Evolutionary conservation across 2,113 vertebrate genomes (phyloP).

Genomic region (Pangasianodon gigas): DNA sequence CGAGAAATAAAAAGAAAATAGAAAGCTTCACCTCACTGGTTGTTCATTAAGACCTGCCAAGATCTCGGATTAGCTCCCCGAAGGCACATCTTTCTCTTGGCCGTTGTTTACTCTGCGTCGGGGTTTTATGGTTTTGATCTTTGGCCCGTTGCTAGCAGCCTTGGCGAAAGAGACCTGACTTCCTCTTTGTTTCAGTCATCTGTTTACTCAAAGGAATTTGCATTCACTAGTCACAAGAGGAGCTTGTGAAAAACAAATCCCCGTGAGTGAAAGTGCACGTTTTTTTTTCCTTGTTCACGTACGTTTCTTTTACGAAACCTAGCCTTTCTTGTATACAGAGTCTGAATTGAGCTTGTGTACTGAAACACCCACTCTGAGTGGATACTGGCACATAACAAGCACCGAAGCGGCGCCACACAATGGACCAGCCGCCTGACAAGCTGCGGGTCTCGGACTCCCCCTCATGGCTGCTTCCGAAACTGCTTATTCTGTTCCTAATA

Average conservation of each 20-base stretch:
- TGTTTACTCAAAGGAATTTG: neutral
- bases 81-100: neutral
- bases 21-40: neutral
- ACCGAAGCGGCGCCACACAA: neutral
- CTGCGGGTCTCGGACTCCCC: conserved; percentile 84
- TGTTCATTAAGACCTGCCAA: neutral
- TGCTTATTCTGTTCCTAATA: neutral
- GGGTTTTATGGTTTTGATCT: conserved; percentile 13
- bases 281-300: neutral
- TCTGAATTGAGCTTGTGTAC: neutral
- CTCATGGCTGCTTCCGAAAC: conserved; percentile 80
- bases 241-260: neutral
- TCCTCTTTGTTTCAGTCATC: neutral
- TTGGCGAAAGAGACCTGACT: neutral
- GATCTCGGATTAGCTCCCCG: neutral
- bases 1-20: neutral
- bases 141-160: neutral
- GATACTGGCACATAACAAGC: neutral
- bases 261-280: neutral
- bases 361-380: neutral
- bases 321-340: neutral
- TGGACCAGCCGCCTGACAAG: neutral
- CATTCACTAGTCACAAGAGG: too few species aligned
- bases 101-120: neutral
- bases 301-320: neutral